These are phyloP conservation scores for Neopelma chrysocephalum DNA, from an alignment of 2,797 vertebrate genomes.

Conservation along the genomic window DNA sequence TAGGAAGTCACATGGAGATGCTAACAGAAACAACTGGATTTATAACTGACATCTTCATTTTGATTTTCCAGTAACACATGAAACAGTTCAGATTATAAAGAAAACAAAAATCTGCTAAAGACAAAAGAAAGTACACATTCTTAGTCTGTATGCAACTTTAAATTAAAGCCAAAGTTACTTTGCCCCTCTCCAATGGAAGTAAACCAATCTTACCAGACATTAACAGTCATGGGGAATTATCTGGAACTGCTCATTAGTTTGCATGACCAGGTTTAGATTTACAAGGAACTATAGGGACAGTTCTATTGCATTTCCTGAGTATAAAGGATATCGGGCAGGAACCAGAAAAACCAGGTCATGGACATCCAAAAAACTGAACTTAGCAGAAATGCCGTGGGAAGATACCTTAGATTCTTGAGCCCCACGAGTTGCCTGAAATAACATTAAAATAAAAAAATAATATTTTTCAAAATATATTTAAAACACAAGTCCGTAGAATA, in stretches of 20 bases:
- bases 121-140: not conserved
- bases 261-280: not conserved
- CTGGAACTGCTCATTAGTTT: not conserved
- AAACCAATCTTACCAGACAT: not conserved
- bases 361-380: conserved; percentile 92
- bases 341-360: conserved; percentile 89
- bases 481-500: not conserved
- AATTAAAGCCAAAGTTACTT: not conserved
- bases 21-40: not conserved
- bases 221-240: not conserved
- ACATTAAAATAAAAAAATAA: not conserved
- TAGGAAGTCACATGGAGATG: not conserved
- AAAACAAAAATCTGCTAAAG: not conserved
- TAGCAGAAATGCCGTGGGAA: conserved; percentile 83
- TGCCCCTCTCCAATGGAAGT: not conserved
- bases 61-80: not conserved
- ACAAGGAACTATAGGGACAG: not conserved
- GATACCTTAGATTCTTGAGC: conserved; percentile 75
- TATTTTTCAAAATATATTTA: not conserved
- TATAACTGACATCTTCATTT: not conserved
- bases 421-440: conserved; percentile 80
- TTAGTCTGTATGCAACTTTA: not conserved
- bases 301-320: not conserved
- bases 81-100: not conserved
- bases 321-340: conserved; percentile 95